Conservation (phyloP, 1,140 invertebrate species). For the Agraylea sexmaculata region DNA sequence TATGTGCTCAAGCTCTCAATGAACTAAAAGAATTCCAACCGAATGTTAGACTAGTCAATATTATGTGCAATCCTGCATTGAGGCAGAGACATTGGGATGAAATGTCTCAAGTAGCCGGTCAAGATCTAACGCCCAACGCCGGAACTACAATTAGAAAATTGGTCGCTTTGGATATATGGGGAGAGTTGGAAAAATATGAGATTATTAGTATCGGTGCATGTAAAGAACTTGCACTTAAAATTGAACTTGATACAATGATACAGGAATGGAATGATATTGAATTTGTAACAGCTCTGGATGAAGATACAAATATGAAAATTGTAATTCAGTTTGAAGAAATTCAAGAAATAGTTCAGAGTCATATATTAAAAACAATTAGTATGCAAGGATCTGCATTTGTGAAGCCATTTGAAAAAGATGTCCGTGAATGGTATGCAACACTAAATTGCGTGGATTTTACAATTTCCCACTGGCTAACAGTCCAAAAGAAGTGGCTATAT, state of each 20-base stretch:
- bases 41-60: slow-evolving; percentile 65
- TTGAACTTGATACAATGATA: slow-evolving; percentile 71
- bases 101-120: slow-evolving; percentile 72
- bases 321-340: slow-evolving; percentile 75
- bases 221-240: slow-evolving; percentile 73
- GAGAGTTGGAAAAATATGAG: slow-evolving; percentile 68
- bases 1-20: slow-evolving; percentile 56
- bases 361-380: slow-evolving; percentile 76
- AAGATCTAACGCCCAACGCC: slow-evolving; percentile 75
- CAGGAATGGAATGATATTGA: slow-evolving; percentile 70
- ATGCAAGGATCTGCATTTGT: slow-evolving; percentile 88
- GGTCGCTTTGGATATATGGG: slow-evolving; percentile 60
- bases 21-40: slow-evolving; percentile 71
- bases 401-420: slow-evolving; percentile 73
- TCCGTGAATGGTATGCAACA: slow-evolving; percentile 71
- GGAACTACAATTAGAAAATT: slow-evolving; percentile 75
- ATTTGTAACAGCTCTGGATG: slow-evolving; percentile 60
- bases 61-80: slow-evolving; percentile 79
- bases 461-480: slow-evolving; percentile 80
- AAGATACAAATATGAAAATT: slow-evolving; percentile 69
- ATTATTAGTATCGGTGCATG: slow-evolving; percentile 80
- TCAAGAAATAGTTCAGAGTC: slow-evolving; percentile 76
- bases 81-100: slow-evolving; percentile 83
- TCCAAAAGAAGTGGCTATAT: slow-evolving; percentile 84
- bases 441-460: slow-evolving; percentile 65